A percentile compares a stretch with the other conserved stretches of the same genome.
phyloP scores from a whole-genome alignment of 2,113 vertebrate genomes.

The Sylvietta virens region DNA sequence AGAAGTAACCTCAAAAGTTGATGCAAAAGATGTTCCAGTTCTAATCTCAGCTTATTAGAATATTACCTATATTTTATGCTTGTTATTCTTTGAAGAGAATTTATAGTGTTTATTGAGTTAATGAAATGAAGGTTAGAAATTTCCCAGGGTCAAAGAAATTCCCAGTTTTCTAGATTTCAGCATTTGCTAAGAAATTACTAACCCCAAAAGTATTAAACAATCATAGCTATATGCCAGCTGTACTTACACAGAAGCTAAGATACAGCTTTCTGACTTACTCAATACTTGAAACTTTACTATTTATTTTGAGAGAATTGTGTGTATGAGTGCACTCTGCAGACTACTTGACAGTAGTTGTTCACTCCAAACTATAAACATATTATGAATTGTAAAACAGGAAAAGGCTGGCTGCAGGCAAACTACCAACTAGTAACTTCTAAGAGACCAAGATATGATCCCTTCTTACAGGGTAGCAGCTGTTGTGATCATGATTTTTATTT shows the following conservation, averaged over 20 bases:
- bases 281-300: background rate
- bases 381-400: background rate
- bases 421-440: conserved; percentile 1
- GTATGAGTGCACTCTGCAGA: background rate
- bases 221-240: background rate
- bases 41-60: background rate
- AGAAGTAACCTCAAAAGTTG: background rate
- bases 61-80: background rate
- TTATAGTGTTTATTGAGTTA: background rate
- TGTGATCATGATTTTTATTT: background rate
- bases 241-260: background rate
- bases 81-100: background rate
- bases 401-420: conserved; percentile 23
- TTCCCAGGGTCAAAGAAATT: background rate
- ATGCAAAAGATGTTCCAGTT: background rate
- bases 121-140: background rate
- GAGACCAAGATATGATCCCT: background rate
- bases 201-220: background rate
- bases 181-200: background rate
- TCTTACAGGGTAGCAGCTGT: conserved; percentile 2
- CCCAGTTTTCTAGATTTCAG: background rate
- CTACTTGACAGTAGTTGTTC: background rate
- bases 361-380: background rate
- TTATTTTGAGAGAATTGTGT: background rate
- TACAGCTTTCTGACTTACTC: background rate